Conservation (phyloP, 2,113 vertebrate species). For the Felis catus region F.catus_Fca126_mat1.0 CM031419.1:32337501-32338000, state of each 20-base stretch:
- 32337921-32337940: too few species aligned
- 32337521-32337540: background rate
- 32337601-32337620: background rate
- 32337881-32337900: too few species aligned
- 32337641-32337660: background rate
- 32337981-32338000: slow-evolving; percentile 93
- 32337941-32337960: too few species aligned
- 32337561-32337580: background rate
- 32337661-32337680: background rate
- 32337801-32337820: too few species aligned
- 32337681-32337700: background rate
- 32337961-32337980: slow-evolving; percentile 87
- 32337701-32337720: background rate
- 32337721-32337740: slow-evolving; percentile 88
- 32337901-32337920: too few species aligned
- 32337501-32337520: background rate
- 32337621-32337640: background rate
- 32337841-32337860: too few species aligned
- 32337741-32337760: slow-evolving; percentile 88
- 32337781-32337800: too few species aligned
- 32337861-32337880: too few species aligned
- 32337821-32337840: too few species aligned
- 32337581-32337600: background rate
- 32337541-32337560: background rate
- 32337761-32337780: too few species aligned